phyloP scores from a whole-genome alignment of 2,888 invertebrate genomes.

The Chrysotoxum bicinctum region DNA sequence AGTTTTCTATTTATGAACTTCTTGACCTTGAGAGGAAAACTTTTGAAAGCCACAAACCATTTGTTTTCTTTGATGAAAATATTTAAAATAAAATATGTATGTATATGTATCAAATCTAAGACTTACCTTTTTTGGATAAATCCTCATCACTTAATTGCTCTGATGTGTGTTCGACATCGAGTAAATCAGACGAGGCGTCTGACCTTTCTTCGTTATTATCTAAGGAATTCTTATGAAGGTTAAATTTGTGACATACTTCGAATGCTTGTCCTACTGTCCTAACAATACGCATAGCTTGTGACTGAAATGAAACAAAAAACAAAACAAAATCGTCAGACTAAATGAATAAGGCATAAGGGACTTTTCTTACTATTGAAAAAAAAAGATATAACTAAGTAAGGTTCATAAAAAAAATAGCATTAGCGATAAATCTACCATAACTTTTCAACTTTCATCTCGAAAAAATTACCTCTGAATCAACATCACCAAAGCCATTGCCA shows the following conservation, averaged over 20 bases:
- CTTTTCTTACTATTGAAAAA: not conserved
- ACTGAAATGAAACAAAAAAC: slow-evolving; percentile 85
- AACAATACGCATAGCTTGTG: slow-evolving; percentile 99
- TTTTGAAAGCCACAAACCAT: no score
- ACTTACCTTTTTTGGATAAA: slow-evolving; percentile 84
- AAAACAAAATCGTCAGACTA: not conserved
- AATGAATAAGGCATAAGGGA: not conserved
- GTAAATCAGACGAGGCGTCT: slow-evolving; percentile 80
- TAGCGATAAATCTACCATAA: not conserved
- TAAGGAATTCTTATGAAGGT: slow-evolving; percentile 84
- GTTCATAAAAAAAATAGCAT: not conserved
- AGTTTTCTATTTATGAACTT: no score
- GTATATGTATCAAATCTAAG: not conserved
- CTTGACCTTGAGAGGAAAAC: no score
- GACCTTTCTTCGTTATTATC: slow-evolving; percentile 82
- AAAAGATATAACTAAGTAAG: not conserved
- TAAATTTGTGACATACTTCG: slow-evolving; percentile 99
- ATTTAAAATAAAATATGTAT: no score
- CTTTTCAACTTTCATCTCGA: not conserved
- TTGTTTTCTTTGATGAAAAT: not conserved
- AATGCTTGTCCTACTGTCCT: slow-evolving; percentile 99
- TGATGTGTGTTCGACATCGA: slow-evolving; percentile 81
- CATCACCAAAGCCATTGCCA: slow-evolving; percentile 57
- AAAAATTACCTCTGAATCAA: slow-evolving; percentile 73
- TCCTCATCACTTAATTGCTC: slow-evolving; percentile 82